These are phyloP conservation scores for Gallirallus australis DNA, from an alignment of 2,797 vertebrate genomes.

Conservation along the genomic window DNA sequence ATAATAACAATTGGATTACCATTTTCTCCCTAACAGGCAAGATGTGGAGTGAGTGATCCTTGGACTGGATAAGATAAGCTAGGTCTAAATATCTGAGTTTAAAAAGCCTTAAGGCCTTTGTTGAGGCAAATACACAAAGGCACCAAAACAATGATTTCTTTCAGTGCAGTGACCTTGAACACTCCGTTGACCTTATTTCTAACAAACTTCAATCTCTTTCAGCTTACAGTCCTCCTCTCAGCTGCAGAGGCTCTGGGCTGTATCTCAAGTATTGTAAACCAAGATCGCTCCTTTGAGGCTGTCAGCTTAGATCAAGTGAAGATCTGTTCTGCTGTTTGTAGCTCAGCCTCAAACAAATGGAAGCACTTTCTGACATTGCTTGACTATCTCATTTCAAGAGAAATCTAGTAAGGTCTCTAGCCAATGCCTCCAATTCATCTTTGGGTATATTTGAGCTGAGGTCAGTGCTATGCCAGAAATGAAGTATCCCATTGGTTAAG, in stretches of 20 bases:
- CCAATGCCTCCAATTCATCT: not conserved
- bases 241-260: not conserved
- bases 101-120: not conserved
- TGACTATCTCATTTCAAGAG: not conserved
- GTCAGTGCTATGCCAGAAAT: not conserved
- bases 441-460: not conserved
- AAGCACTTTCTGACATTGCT: not conserved
- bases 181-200: not conserved
- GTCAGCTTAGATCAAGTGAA: not conserved
- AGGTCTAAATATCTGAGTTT: not conserved
- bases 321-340: not conserved
- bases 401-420: not conserved
- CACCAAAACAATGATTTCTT: not conserved
- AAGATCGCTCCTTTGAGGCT: not conserved
- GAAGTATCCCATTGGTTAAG: not conserved
- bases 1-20: not conserved
- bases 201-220: not conserved
- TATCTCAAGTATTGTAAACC: not conserved
- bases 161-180: not conserved
- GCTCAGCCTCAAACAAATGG: not conserved
- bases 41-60: not conserved
- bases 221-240: not conserved
- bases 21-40: not conserved
- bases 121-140: not conserved
- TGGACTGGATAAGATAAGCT: not conserved